Base-by-base conservation (phyloP, 2,888 invertebrate genomes). In the Apamea monoglypha region DNA sequence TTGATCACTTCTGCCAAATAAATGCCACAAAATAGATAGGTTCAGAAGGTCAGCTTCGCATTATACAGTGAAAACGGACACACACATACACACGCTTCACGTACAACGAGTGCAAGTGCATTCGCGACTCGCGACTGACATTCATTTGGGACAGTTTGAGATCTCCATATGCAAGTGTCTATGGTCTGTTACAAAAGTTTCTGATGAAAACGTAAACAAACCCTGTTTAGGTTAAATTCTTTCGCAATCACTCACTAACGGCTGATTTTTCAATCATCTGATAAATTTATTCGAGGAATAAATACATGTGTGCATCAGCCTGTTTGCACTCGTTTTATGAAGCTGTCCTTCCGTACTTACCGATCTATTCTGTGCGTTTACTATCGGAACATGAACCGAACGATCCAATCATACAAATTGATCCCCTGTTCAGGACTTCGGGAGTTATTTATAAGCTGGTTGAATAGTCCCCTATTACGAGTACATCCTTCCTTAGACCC, bases 391-490 rank as follows among this genome's bases (percentile, higher is more conserved):
- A 40, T 69, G 40, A 68, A 63, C 61, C 21, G 47, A 64, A 29
- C 75, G 80, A 84, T 77, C 77, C 77, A 77, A 81, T 84, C 77
- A 74, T 77, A 74, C 32, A 84, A 81, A 84, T 85, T 74, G 77
- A 72, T 77, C 71, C 70, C 56, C 32, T 59, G 40, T 36, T 71
- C 32, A 25, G 69, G 29, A 67, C 40, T 83, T 56, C 56, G 10
- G 59, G 44, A 83, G 66, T 53, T 84, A 80, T 79, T 83, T 79
- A 50, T 74, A 36, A 83, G 44, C 47, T 83, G 59, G 53, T 47
- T 76, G 63, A 81, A 84, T 76, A 59, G 44, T 16, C 29, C 3
- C 29, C 59, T 73, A 70, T 87, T 86, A 80, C 29, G 47, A 83
- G 61, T 82, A 67, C 69, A 53, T n/a, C n/a, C n/a, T n/a, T n/a